These are phyloP conservation scores for Hirtodrosophila trivittata DNA, from an alignment of 2,888 invertebrate genomes.

Conservation along the genomic window DNA sequence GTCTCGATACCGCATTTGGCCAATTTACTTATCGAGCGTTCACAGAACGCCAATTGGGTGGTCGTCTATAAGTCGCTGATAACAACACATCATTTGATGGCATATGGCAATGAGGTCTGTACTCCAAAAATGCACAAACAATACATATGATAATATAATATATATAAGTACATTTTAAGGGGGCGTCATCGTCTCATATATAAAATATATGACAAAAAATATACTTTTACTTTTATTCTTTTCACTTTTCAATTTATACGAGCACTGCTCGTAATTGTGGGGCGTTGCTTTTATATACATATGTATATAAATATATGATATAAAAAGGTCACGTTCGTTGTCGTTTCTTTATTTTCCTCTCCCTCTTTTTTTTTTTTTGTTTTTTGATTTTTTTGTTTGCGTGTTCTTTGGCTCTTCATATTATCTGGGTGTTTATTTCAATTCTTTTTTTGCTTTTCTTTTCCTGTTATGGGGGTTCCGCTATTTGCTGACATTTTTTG, in stretches of 20 bases:
- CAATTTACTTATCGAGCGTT: conserved; percentile 98
- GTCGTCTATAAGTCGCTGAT: conserved; percentile 99
- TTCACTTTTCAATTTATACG: conserved; percentile 33
- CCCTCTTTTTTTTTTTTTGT: conserved; percentile 21
- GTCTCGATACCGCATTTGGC: conserved; percentile 99
- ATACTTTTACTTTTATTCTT: conserved; percentile 39
- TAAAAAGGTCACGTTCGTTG: conserved; percentile 38
- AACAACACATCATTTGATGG: conserved; percentile 99
- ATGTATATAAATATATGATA: not conserved
- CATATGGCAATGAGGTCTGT: conserved; percentile 99
- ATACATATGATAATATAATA: not conserved
- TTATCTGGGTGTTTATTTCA: conserved; percentile 20
- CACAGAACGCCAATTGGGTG: conserved; percentile 99
- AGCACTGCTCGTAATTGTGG: conserved; percentile 18
- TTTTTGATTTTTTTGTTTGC: conserved; percentile 25
- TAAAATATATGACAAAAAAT: conserved; percentile 2
- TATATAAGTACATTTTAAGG: conserved; percentile 1
- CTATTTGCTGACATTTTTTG: conserved; percentile 21
- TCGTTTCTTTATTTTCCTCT: conserved; percentile 13
- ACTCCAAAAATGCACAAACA: conserved; percentile 8
- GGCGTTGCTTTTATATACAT: conserved; percentile 26
- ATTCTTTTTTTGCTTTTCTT: conserved; percentile 1
- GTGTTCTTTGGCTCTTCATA: conserved; percentile 22
- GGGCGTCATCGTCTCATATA: conserved; percentile 26
- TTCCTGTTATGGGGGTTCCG: not conserved